A percentile compares a stretch with the other conserved stretches of the same genome.
Conservation (phyloP, 2,888 invertebrate species). For the Tetragonisca angustula region DNA sequence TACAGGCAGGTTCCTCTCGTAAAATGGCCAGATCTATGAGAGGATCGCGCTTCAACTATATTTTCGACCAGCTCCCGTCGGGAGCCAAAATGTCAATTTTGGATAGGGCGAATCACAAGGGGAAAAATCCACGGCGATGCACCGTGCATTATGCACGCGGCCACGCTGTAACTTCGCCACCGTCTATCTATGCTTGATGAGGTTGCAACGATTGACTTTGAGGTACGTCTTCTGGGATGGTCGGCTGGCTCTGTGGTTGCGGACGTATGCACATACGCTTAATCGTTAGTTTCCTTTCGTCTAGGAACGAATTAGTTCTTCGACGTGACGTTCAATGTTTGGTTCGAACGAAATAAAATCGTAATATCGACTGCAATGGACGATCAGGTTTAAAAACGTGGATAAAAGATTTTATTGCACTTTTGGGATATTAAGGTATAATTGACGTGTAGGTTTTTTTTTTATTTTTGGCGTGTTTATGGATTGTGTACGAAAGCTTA, state of each 20-base stretch:
- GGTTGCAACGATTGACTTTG: slow-evolving; percentile 44
- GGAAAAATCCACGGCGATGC: slow-evolving; percentile 44
- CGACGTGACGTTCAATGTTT: not conserved
- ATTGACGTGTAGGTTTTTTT: too few relatives aligned
- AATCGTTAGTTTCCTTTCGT: too few relatives aligned
- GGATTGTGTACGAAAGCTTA: too few relatives aligned
- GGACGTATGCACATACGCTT: not conserved
- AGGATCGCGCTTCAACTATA: slow-evolving; percentile 13
- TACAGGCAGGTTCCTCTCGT: slow-evolving; percentile 45
- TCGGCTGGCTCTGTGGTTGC: slow-evolving; percentile 15
- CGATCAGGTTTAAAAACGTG: too few relatives aligned
- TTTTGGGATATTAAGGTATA: too few relatives aligned
- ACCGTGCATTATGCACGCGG: slow-evolving; percentile 46
- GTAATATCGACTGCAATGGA: too few relatives aligned
- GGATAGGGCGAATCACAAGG: slow-evolving; percentile 45
- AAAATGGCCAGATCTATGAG: slow-evolving; percentile 60
- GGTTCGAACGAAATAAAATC: too few relatives aligned
- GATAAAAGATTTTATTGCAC: too few relatives aligned
- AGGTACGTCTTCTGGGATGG: slow-evolving; percentile 41
- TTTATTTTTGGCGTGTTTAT: too few relatives aligned
- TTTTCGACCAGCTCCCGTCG: slow-evolving; percentile 18
- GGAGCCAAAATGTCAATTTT: slow-evolving; percentile 65
- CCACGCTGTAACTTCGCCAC: slow-evolving; percentile 31
- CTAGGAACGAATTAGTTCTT: not conserved
- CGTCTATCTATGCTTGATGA: slow-evolving; percentile 51